Conservation (phyloP, 2,888 invertebrate genomes). For the Hypena proboscidalis region DNA sequence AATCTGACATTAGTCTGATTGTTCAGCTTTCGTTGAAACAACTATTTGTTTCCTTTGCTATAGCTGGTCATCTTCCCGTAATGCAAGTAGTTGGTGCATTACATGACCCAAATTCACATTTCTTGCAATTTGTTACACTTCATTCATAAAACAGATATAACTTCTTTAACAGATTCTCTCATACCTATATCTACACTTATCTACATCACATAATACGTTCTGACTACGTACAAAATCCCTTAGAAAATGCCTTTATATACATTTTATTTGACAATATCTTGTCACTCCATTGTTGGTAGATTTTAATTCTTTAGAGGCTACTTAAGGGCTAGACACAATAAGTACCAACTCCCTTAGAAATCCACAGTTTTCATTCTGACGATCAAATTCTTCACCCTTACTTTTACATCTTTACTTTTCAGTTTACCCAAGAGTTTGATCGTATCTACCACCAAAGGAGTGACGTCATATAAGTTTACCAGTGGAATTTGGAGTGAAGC, state of each 20-base stretch:
- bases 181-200: slow-evolving; percentile 47
- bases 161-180: slow-evolving; percentile 27
- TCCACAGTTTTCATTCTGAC: slow-evolving; percentile 2
- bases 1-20: slow-evolving; percentile 7
- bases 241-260: slow-evolving; percentile 56
- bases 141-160: slow-evolving; percentile 17
- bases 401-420: too few species aligned
- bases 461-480: slow-evolving; percentile 53
- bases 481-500: slow-evolving; percentile 52
- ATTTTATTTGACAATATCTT: slow-evolving; percentile 27
- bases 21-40: too few species aligned
- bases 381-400: too few species aligned
- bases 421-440: too few species aligned
- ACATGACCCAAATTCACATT: not conserved
- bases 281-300: slow-evolving; percentile 40
- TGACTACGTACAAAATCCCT: slow-evolving; percentile 62
- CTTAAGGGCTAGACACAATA: slow-evolving; percentile 32
- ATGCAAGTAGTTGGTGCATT: too few species aligned
- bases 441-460: slow-evolving; percentile 43
- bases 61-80: not conserved
- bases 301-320: slow-evolving; percentile 5
- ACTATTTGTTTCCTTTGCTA: too few species aligned
- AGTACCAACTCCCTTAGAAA: slow-evolving; percentile 30
- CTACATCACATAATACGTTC: slow-evolving; percentile 74
- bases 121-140: not conserved